Percentiles rank a stretch among this genome's conserved stretches.
These are phyloP conservation scores for Smittia aterrima DNA, from an alignment of 2,888 invertebrate species.

Conservation along the genomic window DNA sequence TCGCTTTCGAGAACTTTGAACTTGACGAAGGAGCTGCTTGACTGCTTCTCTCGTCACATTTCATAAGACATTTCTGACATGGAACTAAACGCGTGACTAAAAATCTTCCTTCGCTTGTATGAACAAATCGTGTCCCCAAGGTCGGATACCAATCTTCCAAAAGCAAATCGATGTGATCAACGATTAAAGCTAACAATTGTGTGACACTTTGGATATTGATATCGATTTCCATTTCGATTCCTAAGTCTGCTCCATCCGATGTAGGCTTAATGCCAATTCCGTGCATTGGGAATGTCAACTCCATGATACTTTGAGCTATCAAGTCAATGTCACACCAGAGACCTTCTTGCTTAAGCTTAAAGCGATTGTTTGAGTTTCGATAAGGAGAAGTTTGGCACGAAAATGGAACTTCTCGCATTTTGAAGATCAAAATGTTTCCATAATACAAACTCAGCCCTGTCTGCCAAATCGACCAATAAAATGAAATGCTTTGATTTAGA, in stretches of 20 bases:
- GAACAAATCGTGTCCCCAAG: constrained; percentile 93
- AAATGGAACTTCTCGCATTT: constrained; percentile 77
- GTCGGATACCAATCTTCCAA: constrained; percentile 99
- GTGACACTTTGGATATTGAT: constrained; percentile 77
- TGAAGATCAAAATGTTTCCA: constrained; percentile 75
- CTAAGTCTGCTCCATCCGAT: constrained; percentile 31
- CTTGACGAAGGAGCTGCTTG: constrained; percentile 13
- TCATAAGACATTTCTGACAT: constrained; percentile 81
- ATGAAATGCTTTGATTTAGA: constrained; percentile 54
- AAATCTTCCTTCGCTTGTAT: constrained; percentile 94
- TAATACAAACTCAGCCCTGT: constrained; percentile 85
- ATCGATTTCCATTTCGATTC: constrained; percentile 62
- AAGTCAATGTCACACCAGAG: constrained; percentile 83
- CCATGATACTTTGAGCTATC: constrained; percentile 75
- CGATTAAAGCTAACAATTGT: constrained; percentile 79
- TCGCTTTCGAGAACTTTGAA: constrained; percentile 20
- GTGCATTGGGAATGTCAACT: constrained; percentile 74
- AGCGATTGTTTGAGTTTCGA: constrained; percentile 57
- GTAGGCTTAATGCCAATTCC: constrained; percentile 36
- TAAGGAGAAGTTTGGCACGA: constrained; percentile 57
- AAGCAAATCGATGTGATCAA: constrained; percentile 93
- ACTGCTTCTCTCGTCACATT: constrained; percentile 48
- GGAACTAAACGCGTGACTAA: constrained; percentile 90
- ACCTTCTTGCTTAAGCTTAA: constrained; percentile 78
- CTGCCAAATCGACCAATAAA: constrained; percentile 94